Evolutionary conservation across 2,113 vertebrate genomes (phyloP), one percentile per base, ranked within the genome.

Genomic region (Muscicapa adusta): DNA sequence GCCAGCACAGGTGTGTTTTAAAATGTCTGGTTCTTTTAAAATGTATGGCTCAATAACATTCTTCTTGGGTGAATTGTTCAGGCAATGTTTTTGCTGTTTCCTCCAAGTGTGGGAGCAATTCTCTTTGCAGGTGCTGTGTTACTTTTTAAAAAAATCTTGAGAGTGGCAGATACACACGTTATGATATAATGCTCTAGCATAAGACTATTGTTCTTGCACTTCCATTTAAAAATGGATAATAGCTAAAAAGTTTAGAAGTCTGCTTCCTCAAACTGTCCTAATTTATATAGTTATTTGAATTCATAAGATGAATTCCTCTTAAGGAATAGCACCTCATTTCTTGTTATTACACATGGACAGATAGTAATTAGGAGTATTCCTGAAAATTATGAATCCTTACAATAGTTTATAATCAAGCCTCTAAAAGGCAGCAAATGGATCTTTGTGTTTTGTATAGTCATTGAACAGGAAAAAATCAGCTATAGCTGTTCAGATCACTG

Each of bases 1-100:
- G 61, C 87, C 58, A 89, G 71, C 80, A 45, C 91, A 88, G 77
- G 70, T 94, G 89, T 92, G 68, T 76, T 95, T 91, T 85, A 53
- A 93, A 82, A 73, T 77, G 81, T 68, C 58, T 76, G 42, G 67
- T 71, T 86, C 86, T 93, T 96, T 80, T 73, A 73, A 93, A 88
- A 75, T 81, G 61, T 57, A 60, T 29, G 58, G 60, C 79, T 90
- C 83, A 78, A n/a, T 94, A 91, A 42, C 47, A 82, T 91, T 95
- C 88, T 88, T 78, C 65, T 74, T 43, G 51, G 42, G 65, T 84
- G 54, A 91, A 80, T 71, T 94, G 71, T 92, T 88, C 18, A 36
- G 80, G 63, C 65, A 67, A n/a, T 20, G 68, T 23, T 73, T 51
- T 82, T 90, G 70, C 61, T 79, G 60, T 70, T 96, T 89, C 74